Base-by-base conservation (phyloP, 2,797 vertebrate species). In the Phyllotis vaccarum region DNA sequence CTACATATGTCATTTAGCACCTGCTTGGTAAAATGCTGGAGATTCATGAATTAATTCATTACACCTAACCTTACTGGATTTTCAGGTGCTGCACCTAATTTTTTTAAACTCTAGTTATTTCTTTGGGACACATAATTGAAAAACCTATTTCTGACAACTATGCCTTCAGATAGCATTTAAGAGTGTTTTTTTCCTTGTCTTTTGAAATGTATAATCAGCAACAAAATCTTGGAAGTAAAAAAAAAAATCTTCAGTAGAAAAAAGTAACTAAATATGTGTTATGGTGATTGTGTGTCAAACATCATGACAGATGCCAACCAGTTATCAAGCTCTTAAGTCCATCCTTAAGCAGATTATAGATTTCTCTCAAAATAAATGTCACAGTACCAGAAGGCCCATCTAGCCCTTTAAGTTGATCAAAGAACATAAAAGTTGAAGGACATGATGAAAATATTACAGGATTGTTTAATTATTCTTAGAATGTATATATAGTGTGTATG, bases 151-250 rank as follows among this genome's bases (percentile, higher is more conserved):
- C 14, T 83, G 22, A 29, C 68, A 14, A 56, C 58, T 86, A 21
- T 80, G 62, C 4, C n/a, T 94, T 80, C 68, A 88, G 64, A 43
- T 22, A 64, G 27, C 10, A 52, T 81, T 86, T 86, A 27, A 86
- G 40, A 21, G 31, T 74, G 62, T 70, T 70, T 75, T 16, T 6
- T 86, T 75, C 34, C 31, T 5, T 37, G 5, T 70, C 12, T 60
- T 85, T 80, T 22, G 17, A 56, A 90, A 86, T 93, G 93, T 81
- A 81, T 13, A 66, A 75, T 90, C 12, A 31, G 37, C 11, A 85
- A 78, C 34, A 60, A 60, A 3, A 56, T 16, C 7, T 43, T 49
- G 17, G 66, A 9, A 70, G 16, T 70, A 34, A 52, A 91, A 46
- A 72, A 19, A 34, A 40, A 12, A 40, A 22, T 34, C 40, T n/a